These are phyloP conservation scores for Heterochromis multidens DNA, from an alignment of 2,113 vertebrate genomes.

Conservation along the genomic window DNA sequence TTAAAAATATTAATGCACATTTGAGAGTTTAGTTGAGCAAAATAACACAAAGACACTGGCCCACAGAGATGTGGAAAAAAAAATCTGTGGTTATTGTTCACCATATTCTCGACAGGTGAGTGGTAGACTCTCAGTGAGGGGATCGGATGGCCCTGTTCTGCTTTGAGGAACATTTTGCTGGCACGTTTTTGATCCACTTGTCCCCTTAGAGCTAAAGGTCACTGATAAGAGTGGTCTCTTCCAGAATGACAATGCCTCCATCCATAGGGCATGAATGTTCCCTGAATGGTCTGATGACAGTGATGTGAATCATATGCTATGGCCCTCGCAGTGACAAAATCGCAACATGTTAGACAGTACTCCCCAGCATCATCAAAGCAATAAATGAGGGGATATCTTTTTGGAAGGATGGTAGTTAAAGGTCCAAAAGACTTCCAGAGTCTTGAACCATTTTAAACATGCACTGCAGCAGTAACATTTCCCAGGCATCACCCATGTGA, in stretches of 20 bases:
- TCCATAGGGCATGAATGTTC: neutral
- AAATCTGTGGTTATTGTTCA: neutral
- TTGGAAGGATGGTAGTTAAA: neutral
- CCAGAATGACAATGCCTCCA: neutral
- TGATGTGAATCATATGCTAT: neutral
- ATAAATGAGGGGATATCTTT: too few relatives aligned
- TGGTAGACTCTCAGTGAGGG: rapidly evolving
- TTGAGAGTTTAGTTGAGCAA: neutral
- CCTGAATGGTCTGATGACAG: neutral
- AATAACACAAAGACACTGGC: neutral
- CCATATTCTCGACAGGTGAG: neutral
- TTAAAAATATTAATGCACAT: neutral
- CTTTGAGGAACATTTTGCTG: neutral
- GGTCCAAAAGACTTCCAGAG: neutral
- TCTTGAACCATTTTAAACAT: neutral
- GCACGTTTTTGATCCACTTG: neutral
- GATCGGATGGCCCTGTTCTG: neutral
- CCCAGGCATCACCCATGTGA: neutral
- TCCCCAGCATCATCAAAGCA: neutral
- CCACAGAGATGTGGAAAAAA: neutral
- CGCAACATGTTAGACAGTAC: neutral
- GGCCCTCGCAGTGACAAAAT: neutral
- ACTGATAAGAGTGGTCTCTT: neutral
- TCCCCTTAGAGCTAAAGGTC: neutral
- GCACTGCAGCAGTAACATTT: neutral